Evolutionary conservation across 2,888 invertebrate species (phyloP), one percentile per base, ranked within the genome.

Genomic region (Hirtodrosophila cameraria): DNA sequence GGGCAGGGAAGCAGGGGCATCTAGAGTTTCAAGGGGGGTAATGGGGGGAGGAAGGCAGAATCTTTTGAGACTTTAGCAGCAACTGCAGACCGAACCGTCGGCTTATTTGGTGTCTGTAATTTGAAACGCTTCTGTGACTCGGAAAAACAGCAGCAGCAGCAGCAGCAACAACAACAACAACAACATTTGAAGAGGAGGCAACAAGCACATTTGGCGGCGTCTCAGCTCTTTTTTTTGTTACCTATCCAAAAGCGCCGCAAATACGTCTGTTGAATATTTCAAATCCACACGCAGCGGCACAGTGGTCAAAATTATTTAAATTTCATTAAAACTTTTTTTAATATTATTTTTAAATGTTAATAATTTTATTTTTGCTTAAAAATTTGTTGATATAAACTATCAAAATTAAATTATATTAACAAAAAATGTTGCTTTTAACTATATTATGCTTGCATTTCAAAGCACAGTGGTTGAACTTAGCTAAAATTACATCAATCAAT

Each of bases 61-160:
- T 59, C 75, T 23, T 64, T 43, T 39, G 49, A 41, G 57, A 48
- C 46, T 60, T 60, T 48, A 54, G 78, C 76, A 31, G 63, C 36
- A 39, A 54, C 45, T 23, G 46, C 43, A 52, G 60, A 59, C 63
- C 58, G 48, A 50, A 48, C 63, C 69, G 86, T 72, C 88, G 86
- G 87, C 88, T 78, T 87, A 78, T 87, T 87, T 86, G 88, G 88
- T 80, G 87, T 76, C 88, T 87, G 88, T 88, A 87, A 87, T 87
- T 87, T 87, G 88, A 88, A 88, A 87, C 87, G 87, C 87, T 87
- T 87, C 86, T 88, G 73, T 87, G 87, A 78, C 65, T 86, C 75
- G 75, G 78, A 80, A 82, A 86, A 87, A 75, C 79, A 66, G 64
- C 67, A 46, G 41, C 55, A 33, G 42, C 49, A 15, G 41, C 9